phyloP scores from a whole-genome alignment of 1,140 invertebrate genomes.

The Elysia chlorotica region DNA sequence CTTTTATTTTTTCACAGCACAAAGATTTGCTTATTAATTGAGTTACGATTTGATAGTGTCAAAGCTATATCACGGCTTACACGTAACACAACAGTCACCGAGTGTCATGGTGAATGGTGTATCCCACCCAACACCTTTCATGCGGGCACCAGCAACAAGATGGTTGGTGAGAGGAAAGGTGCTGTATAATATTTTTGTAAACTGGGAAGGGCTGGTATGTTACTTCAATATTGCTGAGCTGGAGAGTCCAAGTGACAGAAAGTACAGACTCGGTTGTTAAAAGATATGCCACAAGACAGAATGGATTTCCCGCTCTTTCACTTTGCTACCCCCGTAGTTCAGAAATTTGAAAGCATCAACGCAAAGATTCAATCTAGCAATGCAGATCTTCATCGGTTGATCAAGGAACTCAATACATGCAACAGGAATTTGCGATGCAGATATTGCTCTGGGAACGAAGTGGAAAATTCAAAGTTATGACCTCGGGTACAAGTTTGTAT shows the following conservation, averaged over 20 bases:
- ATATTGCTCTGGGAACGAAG: neutral
- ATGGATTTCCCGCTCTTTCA: neutral
- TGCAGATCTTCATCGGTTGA: neutral
- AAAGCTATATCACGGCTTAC: too few species aligned
- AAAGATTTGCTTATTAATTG: too few species aligned
- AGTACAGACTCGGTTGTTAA: neutral
- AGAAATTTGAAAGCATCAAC: neutral
- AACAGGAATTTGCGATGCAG: neutral
- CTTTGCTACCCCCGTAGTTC: slow-evolving; percentile 3
- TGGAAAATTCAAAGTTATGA: neutral
- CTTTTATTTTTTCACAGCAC: too few species aligned
- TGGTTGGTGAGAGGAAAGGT: slow-evolving; percentile 1
- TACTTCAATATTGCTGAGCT: neutral
- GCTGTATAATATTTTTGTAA: neutral
- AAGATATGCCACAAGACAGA: neutral
- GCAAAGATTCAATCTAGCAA: neutral
- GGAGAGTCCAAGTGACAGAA: neutral
- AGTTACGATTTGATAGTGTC: too few species aligned
- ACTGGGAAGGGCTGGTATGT: neutral
- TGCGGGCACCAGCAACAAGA: neutral
- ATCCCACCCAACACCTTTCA: neutral
- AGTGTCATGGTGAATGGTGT: neutral
- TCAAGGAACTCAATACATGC: neutral
- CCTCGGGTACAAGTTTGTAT: slow-evolving; percentile 3
- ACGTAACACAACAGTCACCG: too few species aligned